phyloP scores from a whole-genome alignment of 2,113 vertebrate genomes.

The Numida meleagris region DNA sequence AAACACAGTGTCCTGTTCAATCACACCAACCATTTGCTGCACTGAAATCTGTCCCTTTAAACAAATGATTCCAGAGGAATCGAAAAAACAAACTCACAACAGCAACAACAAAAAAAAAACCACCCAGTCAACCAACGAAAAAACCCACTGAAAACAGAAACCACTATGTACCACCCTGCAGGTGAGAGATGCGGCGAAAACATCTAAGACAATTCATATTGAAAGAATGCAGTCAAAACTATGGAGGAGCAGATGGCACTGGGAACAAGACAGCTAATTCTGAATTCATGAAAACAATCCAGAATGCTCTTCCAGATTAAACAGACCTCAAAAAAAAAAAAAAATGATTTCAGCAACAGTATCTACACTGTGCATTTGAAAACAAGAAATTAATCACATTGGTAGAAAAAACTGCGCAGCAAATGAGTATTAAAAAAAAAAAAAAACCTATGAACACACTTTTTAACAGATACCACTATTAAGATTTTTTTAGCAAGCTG shows the following conservation, averaged over 20 bases:
- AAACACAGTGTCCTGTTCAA: not conserved
- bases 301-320: not conserved
- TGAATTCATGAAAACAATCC: not conserved
- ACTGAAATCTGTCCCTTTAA: not conserved
- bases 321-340: not conserved
- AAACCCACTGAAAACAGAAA: rapidly evolving
- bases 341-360: not conserved
- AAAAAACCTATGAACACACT: not conserved
- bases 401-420: not conserved
- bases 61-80: not conserved
- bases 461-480: not conserved
- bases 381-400: rapidly evolving
- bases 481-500: not conserved
- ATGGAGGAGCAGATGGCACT: not conserved
- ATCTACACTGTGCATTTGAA: not conserved
- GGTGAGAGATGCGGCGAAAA: not conserved
- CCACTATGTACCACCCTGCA: not conserved
- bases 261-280: not conserved
- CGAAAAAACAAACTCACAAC: not conserved
- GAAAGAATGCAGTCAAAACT: not conserved
- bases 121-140: not conserved
- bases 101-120: not conserved
- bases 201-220: not conserved
- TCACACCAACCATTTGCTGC: not conserved
- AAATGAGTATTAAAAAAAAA: not conserved